phyloP scores from a whole-genome alignment of 1,140 invertebrate genomes.

The Proctacanthus coquilletti region DNA sequence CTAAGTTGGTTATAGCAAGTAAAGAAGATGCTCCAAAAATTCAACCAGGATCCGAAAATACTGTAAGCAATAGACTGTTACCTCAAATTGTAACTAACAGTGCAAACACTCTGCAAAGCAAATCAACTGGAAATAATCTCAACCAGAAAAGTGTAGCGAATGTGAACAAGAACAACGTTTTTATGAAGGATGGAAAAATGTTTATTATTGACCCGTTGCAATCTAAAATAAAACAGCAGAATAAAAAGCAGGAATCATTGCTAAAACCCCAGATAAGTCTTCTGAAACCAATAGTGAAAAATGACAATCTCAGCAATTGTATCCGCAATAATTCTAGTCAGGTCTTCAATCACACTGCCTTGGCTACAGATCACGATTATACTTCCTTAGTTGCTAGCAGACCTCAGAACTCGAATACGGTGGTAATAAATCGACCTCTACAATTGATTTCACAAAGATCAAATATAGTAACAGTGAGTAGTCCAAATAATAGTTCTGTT shows the following conservation, averaged over 20 bases:
- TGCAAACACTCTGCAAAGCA: not conserved
- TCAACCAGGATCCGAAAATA: too few relatives aligned
- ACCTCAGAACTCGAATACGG: too few relatives aligned
- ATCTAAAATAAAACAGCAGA: slow-evolving; percentile 18
- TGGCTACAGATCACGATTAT: slow-evolving; percentile 21
- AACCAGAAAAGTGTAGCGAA: too few relatives aligned
- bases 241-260: slow-evolving; percentile 20
- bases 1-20: too few relatives aligned
- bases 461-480: not conserved
- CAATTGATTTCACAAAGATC: too few relatives aligned
- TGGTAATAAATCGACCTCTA: too few relatives aligned
- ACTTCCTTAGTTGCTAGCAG: too few relatives aligned
- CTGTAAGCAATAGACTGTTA: not conserved
- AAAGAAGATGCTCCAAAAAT: too few relatives aligned
- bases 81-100: not conserved
- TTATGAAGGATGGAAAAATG: slow-evolving; percentile 22
- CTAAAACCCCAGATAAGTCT: slow-evolving; percentile 22
- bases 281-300: slow-evolving; percentile 11
- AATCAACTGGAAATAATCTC: not conserved
- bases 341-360: slow-evolving; percentile 17
- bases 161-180: slow-evolving; percentile 15
- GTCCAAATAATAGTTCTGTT: not conserved
- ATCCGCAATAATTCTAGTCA: slow-evolving; percentile 5
- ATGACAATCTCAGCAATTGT: not conserved
- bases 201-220: slow-evolving; percentile 25